Base-by-base conservation (phyloP, 2,888 invertebrate species). In the Leptura quadrifasciata region DNA sequence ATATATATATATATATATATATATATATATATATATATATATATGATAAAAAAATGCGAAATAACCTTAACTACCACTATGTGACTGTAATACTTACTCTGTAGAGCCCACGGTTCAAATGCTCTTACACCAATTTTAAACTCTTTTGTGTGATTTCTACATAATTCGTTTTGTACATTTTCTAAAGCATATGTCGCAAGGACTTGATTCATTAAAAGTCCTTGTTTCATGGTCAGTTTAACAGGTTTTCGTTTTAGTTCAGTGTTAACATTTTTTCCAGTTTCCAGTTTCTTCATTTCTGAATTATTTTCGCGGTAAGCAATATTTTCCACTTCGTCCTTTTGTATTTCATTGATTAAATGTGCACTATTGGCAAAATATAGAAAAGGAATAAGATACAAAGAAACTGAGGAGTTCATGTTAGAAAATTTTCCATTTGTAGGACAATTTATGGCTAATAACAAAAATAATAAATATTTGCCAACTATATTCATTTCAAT, bases 21-120 rank as follows among this genome's bases (percentile, higher is more conserved):
- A n/a, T n/a, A n/a, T n/a, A n/a, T n/a, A n/a, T n/a, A n/a, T n/a
- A n/a, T n/a, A n/a, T n/a, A n/a, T n/a, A n/a, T n/a, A n/a, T n/a
- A n/a, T n/a, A n/a, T n/a, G n/a, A n/a, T n/a, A n/a, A n/a, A n/a
- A n/a, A n/a, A n/a, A n/a, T n/a, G n/a, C n/a, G n/a, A n/a, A n/a
- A n/a, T n/a, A n/a, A n/a, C n/a, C n/a, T n/a, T n/a, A n/a, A n/a
- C n/a, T n/a, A n/a, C n/a, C n/a, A n/a, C 27, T 8, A 2, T 12
- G 10, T 57, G 15, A 3, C 17, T 18, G 55, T 55, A 55, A 65
- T 55, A 69, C 74, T 82, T 80, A 87, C 87, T 88, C 84, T 87
- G 82, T 55, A 87, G 74, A 15, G 88, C 87, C 88, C 88, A 88
- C 12, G 88, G 86, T 79, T 87, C 85, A 73, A 87, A 86, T 20